A percentile compares a stretch with the other conserved stretches of the same genome.
Conservation (phyloP, 2,113 vertebrate species). For the Scytalopus superciliaris region DNA sequence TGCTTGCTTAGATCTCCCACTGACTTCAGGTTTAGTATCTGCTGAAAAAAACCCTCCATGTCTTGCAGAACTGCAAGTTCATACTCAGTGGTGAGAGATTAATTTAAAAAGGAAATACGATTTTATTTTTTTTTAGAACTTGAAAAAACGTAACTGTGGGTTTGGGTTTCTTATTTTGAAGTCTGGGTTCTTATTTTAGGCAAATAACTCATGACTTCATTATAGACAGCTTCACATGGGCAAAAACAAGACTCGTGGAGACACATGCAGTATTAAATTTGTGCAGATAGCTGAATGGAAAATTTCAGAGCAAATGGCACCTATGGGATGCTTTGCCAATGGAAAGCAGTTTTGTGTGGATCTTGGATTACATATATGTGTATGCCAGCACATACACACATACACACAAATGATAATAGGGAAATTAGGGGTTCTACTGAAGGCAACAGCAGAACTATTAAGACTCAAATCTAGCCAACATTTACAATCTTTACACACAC, state of each 20-base stretch:
- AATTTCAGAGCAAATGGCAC: not conserved
- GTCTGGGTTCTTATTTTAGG: constrained; percentile 33
- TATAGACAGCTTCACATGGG: constrained; percentile 1
- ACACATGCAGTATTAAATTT: not conserved
- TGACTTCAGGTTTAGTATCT: not conserved
- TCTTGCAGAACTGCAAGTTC: not conserved
- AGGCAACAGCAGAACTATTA: not conserved
- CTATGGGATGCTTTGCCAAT: not conserved
- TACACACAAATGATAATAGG: not conserved
- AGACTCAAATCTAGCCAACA: not conserved
- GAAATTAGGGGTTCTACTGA: not conserved
- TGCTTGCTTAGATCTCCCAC: not conserved
- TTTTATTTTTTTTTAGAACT: constrained; percentile 2
- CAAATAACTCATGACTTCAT: constrained; percentile 29
- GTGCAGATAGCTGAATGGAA: constrained; percentile 9
- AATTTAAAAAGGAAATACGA: not conserved
- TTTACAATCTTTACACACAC: not conserved
- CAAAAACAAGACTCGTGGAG: constrained; percentile 15
- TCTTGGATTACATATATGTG: not conserved
- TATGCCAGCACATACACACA: not conserved
- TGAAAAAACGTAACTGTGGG: constrained; percentile 3
- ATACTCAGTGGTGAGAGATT: not conserved
- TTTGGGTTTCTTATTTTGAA: constrained; percentile 50
- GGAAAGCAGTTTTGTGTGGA: not conserved
- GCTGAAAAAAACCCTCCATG: not conserved